Evolutionary conservation across 1,140 invertebrate genomes (phyloP).

Genomic region (Eurosta solidaginis): DNA sequence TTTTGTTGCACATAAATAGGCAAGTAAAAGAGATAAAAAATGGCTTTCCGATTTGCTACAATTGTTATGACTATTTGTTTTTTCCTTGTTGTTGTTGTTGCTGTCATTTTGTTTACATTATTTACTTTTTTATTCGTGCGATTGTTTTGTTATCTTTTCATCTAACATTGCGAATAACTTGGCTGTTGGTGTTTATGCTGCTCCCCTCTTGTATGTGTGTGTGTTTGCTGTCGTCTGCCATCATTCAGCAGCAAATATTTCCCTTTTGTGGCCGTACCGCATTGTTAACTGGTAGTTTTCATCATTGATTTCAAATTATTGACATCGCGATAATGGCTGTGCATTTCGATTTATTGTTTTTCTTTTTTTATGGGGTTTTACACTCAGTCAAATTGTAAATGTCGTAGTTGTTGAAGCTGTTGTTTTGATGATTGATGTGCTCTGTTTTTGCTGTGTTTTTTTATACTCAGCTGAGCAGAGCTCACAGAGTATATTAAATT

Average conservation of each 20-base stretch:
- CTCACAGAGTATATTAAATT: no score
- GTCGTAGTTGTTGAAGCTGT: background rate
- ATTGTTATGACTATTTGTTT: no score
- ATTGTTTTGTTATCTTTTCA: background rate
- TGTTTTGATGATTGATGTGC: background rate
- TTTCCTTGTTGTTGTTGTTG: background rate
- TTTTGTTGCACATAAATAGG: background rate
- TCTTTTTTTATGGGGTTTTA: background rate
- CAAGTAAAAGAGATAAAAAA: background rate
- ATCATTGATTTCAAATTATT: constrained; percentile 24
- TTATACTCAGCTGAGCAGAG: no score
- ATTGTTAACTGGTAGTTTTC: constrained; percentile 25
- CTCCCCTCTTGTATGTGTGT: background rate
- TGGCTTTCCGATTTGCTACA: background rate
- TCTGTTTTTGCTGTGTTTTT: no score
- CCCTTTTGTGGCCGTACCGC: background rate
- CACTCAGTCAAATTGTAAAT: background rate
- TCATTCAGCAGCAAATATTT: background rate
- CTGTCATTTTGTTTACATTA: background rate
- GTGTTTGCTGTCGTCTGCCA: background rate
- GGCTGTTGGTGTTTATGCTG: background rate
- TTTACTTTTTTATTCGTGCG: no score
- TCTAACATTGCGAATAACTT: background rate
- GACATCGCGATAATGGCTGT: constrained; percentile 6
- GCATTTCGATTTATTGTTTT: background rate